A percentile compares a stretch with the other conserved stretches of the same genome.
Conservation (phyloP, 2,888 invertebrate genomes). For the Deroplatys truncata region DNA sequence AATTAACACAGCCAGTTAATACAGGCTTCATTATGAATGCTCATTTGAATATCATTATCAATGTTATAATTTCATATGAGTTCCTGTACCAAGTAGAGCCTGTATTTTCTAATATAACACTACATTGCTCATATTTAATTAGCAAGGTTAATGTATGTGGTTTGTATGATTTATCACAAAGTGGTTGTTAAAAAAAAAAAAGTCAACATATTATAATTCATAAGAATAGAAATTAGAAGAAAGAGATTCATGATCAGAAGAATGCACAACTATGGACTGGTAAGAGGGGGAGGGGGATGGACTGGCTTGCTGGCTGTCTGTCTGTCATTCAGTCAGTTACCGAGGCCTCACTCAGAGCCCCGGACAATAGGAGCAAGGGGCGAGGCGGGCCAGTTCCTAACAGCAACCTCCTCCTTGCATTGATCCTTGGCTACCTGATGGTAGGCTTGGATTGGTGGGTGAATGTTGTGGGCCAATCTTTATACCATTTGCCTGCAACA, state of each 20-base stretch:
- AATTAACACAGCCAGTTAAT: too few species aligned
- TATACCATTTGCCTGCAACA: slow-evolving; percentile 92
- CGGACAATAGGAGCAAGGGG: slow-evolving; percentile 27
- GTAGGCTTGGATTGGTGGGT: slow-evolving; percentile 76
- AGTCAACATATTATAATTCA: neutral
- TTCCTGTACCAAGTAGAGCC: too few species aligned
- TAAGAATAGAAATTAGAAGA: neutral
- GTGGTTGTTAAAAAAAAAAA: neutral
- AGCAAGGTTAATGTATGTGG: neutral
- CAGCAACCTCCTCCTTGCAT: slow-evolving; percentile 85
- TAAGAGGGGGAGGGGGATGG: neutral
- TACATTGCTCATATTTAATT: neutral
- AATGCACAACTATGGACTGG: neutral
- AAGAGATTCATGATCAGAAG: neutral
- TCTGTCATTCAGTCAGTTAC: neutral
- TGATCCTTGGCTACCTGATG: slow-evolving; percentile 74
- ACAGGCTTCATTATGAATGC: too few species aligned
- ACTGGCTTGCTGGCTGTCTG: neutral
- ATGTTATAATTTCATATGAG: too few species aligned
- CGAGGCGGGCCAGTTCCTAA: slow-evolving; percentile 51
- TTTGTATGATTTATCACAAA: neutral
- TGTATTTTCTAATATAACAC: neutral
- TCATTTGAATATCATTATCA: too few species aligned
- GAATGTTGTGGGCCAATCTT: slow-evolving; percentile 99
- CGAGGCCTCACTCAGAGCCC: slow-evolving; percentile 25